Evolutionary conservation across 1,140 invertebrate species (phyloP).

Genomic region (Branchinecta lynchi): DNA sequence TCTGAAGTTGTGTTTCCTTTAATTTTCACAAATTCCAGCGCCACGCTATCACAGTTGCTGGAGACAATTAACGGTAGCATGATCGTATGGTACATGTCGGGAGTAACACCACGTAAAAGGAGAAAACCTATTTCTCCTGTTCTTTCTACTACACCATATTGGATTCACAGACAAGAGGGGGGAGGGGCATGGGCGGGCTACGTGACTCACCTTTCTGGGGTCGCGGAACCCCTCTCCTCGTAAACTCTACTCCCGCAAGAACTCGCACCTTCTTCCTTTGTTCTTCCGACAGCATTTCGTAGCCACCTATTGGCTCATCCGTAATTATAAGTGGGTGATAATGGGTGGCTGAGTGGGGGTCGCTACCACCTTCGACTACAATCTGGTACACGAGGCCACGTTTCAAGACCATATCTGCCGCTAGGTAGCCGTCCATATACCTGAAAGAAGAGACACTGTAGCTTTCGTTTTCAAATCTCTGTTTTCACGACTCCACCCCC

Average conservation of each 20-base stretch:
- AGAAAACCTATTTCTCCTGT: too few species aligned
- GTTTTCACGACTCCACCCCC: too few species aligned
- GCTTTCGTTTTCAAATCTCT: too few species aligned
- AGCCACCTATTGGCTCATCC: conserved; percentile 64
- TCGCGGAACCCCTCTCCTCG: conserved; percentile 53
- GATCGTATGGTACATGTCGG: too few species aligned
- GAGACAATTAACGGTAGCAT: too few species aligned
- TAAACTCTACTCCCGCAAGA: conserved; percentile 70
- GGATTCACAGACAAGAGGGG: too few species aligned
- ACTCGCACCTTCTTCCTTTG: conserved; percentile 55
- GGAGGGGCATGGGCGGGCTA: too few species aligned
- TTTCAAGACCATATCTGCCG: conserved; percentile 70
- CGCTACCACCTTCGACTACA: conserved; percentile 64
- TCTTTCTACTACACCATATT: too few species aligned
- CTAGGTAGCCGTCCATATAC: conserved; percentile 75
- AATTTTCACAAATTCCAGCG: too few species aligned
- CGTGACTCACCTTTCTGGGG: conserved; percentile 31
- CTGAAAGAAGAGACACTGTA: conserved; percentile 31
- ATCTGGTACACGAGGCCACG: conserved; percentile 71
- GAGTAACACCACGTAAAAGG: too few species aligned
- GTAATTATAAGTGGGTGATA: conserved; percentile 90
- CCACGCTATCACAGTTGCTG: too few species aligned
- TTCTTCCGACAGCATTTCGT: conserved; percentile 50
- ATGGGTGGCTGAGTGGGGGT: conserved; percentile 65
- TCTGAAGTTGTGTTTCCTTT: too few species aligned